phyloP scores from a whole-genome alignment of 37 sponge, comb jelly and placozoan species.

The Agelas oroides region DNA sequence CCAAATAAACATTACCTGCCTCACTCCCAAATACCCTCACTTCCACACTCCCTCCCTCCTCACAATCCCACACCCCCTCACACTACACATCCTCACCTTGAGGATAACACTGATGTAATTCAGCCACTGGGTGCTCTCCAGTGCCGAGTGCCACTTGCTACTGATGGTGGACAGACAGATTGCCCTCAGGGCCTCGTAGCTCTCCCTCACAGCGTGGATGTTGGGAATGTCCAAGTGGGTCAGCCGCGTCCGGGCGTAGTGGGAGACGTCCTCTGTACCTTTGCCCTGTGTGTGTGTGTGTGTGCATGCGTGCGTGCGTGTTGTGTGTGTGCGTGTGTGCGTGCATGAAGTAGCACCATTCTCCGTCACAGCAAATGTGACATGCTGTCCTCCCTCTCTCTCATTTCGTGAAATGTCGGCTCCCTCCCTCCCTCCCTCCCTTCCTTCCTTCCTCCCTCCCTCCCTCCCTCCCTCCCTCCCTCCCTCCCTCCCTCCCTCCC shows the following conservation, averaged over 20 bases:
- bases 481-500: not conserved
- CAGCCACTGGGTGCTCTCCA: constrained; percentile 96
- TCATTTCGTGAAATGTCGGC: too few relatives aligned
- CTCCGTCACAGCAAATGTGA: too few relatives aligned
- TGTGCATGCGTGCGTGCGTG: not conserved
- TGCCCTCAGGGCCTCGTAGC: constrained; percentile 76
- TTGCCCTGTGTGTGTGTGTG: constrained; percentile 70
- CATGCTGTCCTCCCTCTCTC: too few relatives aligned
- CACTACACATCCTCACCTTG: constrained; percentile 54
- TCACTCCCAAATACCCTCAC: too few relatives aligned
- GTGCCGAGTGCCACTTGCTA: constrained; percentile 84
- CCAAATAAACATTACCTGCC: too few relatives aligned
- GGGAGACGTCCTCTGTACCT: constrained; percentile 88
- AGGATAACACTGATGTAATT: constrained; percentile 83
- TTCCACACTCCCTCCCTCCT: too few relatives aligned
- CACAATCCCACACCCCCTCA: too few relatives aligned
- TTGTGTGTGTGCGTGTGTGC: too few relatives aligned
- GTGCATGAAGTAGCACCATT: too few relatives aligned
- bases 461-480: not conserved
- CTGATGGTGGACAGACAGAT: constrained; percentile 71
- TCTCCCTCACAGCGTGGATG: constrained; percentile 98
- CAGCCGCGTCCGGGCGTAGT: constrained; percentile 79
- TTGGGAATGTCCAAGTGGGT: constrained; percentile 94
- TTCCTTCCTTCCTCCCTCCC: too few relatives aligned
- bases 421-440: too few relatives aligned